Base-by-base conservation (phyloP, 2,797 vertebrate species). In the Crypturellus tataupa region DNA sequence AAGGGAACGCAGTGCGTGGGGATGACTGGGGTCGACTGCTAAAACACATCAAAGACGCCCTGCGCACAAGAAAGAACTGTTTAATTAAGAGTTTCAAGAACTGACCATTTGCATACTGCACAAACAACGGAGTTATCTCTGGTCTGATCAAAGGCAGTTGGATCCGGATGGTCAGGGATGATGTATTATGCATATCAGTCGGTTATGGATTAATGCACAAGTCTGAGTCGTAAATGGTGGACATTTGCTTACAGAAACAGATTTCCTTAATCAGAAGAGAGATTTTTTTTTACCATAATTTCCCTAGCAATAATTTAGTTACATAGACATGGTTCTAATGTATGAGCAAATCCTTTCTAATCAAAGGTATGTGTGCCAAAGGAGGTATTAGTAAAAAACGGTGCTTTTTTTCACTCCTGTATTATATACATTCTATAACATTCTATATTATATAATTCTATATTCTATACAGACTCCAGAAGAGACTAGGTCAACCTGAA, bases 71-170 rank as follows among this genome's bases (percentile, higher is more conserved):
- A 37, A 64, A 17, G 47, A 95, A 14, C 53, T 73, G 63, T 64
- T 93, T 42, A 81, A 88, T 77, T 65, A 40, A 67, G 58, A 55
- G 62, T 77, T 93, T 69, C 78, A 71, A 87, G 89, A 76, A 86
- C 19, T 39, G 85, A 59, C 81, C 77, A 83, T 92, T 92, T 91
- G 80, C 89, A 95, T 56, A 64, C 27, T 12, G 87, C 97, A 83
- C 65, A 83, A 78, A 90, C 47, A 63, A 29, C 31, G 2, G 12
- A 77, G 70, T 35, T 69, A 67, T 79, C 83, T 39, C 56, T 37
- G 87, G 53, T 53, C 40, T 60, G 91, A 93, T 85, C 90, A 95
- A 92, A 93, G 68, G 62, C 16, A 3, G 37, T 53, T 33, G 40
- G 67, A 71, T 62, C 37, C n/a, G 75, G 88, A 29, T 15, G 58